Evolutionary conservation across 2,888 invertebrate genomes (phyloP).

Genomic region (Heliconius ismenius): DNA sequence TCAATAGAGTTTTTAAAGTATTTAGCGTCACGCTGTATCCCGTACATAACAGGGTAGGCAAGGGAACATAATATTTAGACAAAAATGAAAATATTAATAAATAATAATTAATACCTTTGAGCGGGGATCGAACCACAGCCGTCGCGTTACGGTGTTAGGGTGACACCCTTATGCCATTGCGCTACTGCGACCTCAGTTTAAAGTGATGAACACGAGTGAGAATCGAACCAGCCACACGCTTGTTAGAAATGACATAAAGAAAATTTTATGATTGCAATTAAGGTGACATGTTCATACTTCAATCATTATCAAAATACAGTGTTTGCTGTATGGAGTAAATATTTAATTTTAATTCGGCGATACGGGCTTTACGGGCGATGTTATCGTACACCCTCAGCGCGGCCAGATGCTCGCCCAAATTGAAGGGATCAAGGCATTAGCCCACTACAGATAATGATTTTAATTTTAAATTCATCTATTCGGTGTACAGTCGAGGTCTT

Average conservation of each 20-base stretch:
- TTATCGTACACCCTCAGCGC: slow-evolving; percentile 39
- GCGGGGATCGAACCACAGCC: too few species aligned
- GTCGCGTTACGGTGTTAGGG: too few species aligned
- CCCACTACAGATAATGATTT: slow-evolving; percentile 42
- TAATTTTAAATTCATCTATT: slow-evolving; percentile 36
- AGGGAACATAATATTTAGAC: too few species aligned
- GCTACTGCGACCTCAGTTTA: too few species aligned
- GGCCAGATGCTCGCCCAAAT: slow-evolving; percentile 45
- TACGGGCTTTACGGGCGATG: background rate
- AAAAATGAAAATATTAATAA: too few species aligned
- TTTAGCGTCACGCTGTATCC: background rate
- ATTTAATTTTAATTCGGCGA: slow-evolving; percentile 8
- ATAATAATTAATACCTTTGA: too few species aligned
- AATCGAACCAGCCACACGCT: background rate
- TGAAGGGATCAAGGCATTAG: slow-evolving; percentile 35
- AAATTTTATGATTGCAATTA: background rate
- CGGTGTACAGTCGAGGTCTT: slow-evolving; percentile 29
- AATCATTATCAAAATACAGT: background rate
- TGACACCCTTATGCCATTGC: too few species aligned
- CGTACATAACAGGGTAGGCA: too few species aligned
- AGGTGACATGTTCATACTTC: background rate
- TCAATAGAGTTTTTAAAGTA: background rate
- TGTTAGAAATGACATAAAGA: background rate
- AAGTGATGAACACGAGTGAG: too few species aligned
- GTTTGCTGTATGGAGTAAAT: slow-evolving; percentile 4